These are phyloP conservation scores for Leptopilina boulardi DNA, from an alignment of 1,140 invertebrate species.

Conservation along the genomic window DNA sequence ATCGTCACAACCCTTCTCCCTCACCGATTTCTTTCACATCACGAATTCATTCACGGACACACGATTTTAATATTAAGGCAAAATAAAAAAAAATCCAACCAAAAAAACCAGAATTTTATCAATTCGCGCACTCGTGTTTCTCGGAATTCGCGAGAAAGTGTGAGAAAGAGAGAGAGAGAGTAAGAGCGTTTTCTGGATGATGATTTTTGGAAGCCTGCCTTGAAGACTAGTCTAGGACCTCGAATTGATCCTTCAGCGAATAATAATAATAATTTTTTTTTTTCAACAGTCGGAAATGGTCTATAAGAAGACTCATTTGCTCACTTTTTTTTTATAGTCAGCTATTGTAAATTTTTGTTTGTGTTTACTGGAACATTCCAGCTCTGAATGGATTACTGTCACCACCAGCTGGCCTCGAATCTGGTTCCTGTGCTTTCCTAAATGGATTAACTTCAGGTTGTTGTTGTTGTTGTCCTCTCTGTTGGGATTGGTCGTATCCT, in stretches of 20 bases:
- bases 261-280: not conserved
- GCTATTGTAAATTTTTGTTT: conserved; percentile 37
- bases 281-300: conserved; percentile 48
- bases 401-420: conserved; percentile 69
- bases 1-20: not conserved
- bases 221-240: conserved; percentile 66
- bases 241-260: conserved; percentile 8
- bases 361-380: conserved; percentile 71
- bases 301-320: conserved; percentile 54
- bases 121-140: not conserved
- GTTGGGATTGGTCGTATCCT: conserved; percentile 50
- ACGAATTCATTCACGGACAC: conserved; percentile 9
- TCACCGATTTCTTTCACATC: not conserved
- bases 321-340: too few relatives aligned
- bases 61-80: not conserved
- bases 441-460: conserved; percentile 78
- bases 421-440: conserved; percentile 69
- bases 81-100: not conserved
- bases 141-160: not conserved
- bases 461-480: conserved; percentile 49
- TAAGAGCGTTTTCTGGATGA: conserved; percentile 39
- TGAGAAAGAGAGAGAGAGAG: too few relatives aligned
- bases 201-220: conserved; percentile 69
- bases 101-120: not conserved
- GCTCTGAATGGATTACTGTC: conserved; percentile 79